These are phyloP conservation scores for Cavia porcellus DNA, from an alignment of 2,113 vertebrate genomes.

Conservation along the genomic window DNA sequence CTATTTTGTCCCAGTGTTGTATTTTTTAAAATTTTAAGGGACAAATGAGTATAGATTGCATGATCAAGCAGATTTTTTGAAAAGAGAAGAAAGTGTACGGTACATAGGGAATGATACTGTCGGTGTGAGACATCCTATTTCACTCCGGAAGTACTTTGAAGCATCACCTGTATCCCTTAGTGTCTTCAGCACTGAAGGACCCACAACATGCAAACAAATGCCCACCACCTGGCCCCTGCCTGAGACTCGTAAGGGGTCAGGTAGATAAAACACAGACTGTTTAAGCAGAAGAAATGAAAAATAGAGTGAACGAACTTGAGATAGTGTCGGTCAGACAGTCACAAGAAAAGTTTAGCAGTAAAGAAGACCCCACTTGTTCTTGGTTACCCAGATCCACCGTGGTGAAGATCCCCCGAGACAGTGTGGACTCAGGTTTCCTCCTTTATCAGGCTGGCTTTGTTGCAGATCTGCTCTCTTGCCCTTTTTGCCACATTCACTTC, in stretches of 20 bases:
- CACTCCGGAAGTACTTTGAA: not conserved
- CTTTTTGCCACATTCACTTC: not conserved
- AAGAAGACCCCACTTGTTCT: not conserved
- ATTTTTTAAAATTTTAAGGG: not conserved
- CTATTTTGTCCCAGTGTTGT: not conserved
- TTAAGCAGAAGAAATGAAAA: not conserved
- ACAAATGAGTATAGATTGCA: not conserved
- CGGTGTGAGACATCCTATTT: not conserved
- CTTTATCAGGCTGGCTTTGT: not conserved
- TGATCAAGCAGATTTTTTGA: not conserved
- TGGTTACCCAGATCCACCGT: not conserved
- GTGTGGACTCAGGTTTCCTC: rapidly evolving
- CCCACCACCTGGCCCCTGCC: too few species aligned
- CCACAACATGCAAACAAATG: not conserved
- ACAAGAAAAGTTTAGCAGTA: not conserved
- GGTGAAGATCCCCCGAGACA: not conserved
- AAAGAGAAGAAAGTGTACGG: not conserved
- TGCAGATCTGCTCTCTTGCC: not conserved
- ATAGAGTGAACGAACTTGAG: not conserved
- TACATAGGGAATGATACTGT: not conserved
- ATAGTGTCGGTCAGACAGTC: not conserved
- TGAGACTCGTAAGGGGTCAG: rapidly evolving
- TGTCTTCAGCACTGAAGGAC: rapidly evolving
- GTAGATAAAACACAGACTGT: not conserved
- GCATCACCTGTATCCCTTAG: not conserved